Conservation (phyloP, 2,888 invertebrate genomes). For the Acronicta psi region DNA sequence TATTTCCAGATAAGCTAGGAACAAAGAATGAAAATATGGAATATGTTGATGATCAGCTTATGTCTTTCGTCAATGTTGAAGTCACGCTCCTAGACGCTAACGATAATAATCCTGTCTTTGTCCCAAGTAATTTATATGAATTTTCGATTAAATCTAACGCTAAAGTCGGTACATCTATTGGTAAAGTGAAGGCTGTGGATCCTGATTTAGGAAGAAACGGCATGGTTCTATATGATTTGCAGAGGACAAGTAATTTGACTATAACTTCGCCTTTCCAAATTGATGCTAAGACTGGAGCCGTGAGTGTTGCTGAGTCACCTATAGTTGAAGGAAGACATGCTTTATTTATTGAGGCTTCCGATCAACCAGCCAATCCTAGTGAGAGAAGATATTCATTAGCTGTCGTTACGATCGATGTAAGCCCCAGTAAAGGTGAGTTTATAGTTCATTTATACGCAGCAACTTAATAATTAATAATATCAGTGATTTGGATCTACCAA, state of each 20-base stretch:
- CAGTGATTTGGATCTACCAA: too few species aligned
- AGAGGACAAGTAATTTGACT: constrained; percentile 91
- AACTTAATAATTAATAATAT: too few species aligned
- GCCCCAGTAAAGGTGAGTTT: constrained; percentile 82
- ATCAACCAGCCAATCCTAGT: constrained; percentile 95
- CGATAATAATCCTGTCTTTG: constrained; percentile 96
- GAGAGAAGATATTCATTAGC: constrained; percentile 94
- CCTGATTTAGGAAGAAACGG: constrained; percentile 94
- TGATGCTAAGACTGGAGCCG: constrained; percentile 91
- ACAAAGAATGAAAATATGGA: constrained; percentile 81
- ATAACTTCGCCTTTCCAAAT: constrained; percentile 92
- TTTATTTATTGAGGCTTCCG: constrained; percentile 94
- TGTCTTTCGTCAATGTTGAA: constrained; percentile 92
- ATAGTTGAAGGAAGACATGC: constrained; percentile 93
- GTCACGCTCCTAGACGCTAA: constrained; percentile 96
- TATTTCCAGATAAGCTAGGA: constrained; percentile 83
- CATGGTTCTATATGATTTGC: constrained; percentile 92
- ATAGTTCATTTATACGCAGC: too few species aligned
- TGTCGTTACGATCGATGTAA: constrained; percentile 95
- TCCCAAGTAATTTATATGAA: constrained; percentile 95
- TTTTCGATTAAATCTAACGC: constrained; percentile 92
- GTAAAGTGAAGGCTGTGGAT: constrained; percentile 94
- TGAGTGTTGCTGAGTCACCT: constrained; percentile 91
- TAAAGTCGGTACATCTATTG: constrained; percentile 92
- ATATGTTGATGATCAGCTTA: constrained; percentile 80